Evolutionary conservation across 2,113 vertebrate genomes (phyloP).

Genomic region (Physeter macrocephalus): DNA sequence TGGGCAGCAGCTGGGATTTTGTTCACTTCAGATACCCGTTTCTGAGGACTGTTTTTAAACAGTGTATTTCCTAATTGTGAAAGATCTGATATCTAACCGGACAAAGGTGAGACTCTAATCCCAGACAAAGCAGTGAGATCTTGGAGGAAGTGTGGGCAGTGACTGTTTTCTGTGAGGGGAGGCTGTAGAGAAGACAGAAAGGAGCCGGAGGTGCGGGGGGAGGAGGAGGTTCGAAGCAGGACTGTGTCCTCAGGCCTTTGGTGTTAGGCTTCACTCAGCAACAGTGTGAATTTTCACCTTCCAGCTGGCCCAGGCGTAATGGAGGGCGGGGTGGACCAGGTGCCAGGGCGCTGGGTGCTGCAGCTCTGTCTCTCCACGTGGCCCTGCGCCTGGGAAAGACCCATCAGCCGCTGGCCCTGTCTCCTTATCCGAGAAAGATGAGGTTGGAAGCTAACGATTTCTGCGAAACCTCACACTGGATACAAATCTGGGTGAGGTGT

Average conservation of each 20-base stretch:
- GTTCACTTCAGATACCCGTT: not conserved
- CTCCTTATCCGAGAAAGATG: not conserved
- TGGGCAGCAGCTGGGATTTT: not conserved
- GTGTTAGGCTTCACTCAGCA: not conserved
- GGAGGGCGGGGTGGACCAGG: not conserved
- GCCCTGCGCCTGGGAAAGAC: not conserved
- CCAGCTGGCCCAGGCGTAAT: not conserved
- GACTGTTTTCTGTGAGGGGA: not conserved
- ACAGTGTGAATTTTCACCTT: not conserved
- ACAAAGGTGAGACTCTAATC: not conserved
- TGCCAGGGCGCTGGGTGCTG: rapidly evolving
- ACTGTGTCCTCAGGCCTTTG: not conserved
- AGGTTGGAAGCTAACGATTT: not conserved
- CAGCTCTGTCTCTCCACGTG: too few species aligned
- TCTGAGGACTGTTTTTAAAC: not conserved
- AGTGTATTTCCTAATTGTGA: not conserved
- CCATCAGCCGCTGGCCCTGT: too few species aligned
- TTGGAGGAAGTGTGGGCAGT: not conserved
- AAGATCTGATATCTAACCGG: not conserved
- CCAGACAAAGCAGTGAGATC: not conserved
- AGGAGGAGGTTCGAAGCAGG: not conserved
- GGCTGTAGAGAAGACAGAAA: not conserved
- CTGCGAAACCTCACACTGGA: not conserved
- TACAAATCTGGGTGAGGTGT: not conserved
- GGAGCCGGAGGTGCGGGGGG: too few species aligned